These are phyloP conservation scores for Centroberyx gerrardi DNA, from an alignment of 2,797 vertebrate species.

Conservation along the genomic window DNA sequence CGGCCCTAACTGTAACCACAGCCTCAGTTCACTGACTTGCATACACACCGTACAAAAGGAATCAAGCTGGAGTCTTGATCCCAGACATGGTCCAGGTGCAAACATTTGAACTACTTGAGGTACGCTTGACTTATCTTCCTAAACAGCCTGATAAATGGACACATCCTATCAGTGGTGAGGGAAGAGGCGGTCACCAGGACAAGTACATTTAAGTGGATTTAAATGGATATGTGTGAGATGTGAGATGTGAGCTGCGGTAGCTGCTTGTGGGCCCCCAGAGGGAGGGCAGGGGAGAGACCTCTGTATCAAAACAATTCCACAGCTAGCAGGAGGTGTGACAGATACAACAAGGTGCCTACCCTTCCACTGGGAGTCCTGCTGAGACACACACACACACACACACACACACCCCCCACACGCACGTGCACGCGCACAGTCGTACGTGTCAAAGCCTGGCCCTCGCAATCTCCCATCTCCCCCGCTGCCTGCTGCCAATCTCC, in stretches of 20 bases:
- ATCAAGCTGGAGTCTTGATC: not conserved
- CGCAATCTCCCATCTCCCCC: slow-evolving; percentile 52
- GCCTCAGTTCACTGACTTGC: no score
- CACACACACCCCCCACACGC: not conserved
- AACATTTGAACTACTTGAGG: slow-evolving; percentile 28
- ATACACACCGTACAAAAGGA: no score
- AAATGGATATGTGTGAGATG: slow-evolving; percentile 34
- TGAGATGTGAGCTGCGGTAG: slow-evolving; percentile 39
- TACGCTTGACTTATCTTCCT: slow-evolving; percentile 39
- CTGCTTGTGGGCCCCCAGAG: slow-evolving; percentile 57
- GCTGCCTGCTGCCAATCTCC: slow-evolving; percentile 54
- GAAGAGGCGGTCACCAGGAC: slow-evolving; percentile 36
- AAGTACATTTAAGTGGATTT: slow-evolving; percentile 46
- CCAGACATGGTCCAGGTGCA: slow-evolving; percentile 14
- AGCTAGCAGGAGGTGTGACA: slow-evolving; percentile 77
- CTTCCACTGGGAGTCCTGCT: slow-evolving; percentile 57
- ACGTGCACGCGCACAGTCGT: slow-evolving; percentile 14
- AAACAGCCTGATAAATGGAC: slow-evolving; percentile 27
- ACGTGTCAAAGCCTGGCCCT: slow-evolving; percentile 47
- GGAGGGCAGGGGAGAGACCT: slow-evolving; percentile 64
- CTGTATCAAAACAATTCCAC: slow-evolving; percentile 79
- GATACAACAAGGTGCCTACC: slow-evolving; percentile 73
- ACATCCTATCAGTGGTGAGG: slow-evolving; percentile 40
- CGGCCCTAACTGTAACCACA: no score
- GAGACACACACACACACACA: slow-evolving; percentile 39